These are phyloP conservation scores for Drosophila mauritiana DNA, from an alignment of 1,140 invertebrate species.

Conservation along the genomic window DNA sequence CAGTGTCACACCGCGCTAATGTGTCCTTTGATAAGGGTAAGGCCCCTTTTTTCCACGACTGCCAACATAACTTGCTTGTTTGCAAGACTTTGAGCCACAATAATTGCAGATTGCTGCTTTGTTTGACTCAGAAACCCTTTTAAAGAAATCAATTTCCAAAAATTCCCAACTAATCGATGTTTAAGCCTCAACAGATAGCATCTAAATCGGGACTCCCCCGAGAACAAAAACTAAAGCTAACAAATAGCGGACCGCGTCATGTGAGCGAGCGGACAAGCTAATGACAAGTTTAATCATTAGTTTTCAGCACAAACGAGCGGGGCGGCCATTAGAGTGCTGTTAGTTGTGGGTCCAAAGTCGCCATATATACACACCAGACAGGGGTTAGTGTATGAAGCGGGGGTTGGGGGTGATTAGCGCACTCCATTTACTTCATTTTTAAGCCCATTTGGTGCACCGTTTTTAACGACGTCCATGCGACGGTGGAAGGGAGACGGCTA, in stretches of 20 bases:
- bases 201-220: slow-evolving; percentile 3
- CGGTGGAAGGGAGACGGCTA: slow-evolving; percentile 40
- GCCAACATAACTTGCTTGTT: slow-evolving; percentile 28
- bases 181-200: background rate
- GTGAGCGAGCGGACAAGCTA: slow-evolving; percentile 25
- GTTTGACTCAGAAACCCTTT: no score
- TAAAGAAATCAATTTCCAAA: no score
- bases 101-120: background rate
- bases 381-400: slow-evolving; percentile 10
- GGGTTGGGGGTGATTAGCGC: slow-evolving; percentile 41
- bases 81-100: slow-evolving; percentile 8
- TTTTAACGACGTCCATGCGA: slow-evolving; percentile 52
- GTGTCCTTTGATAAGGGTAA: slow-evolving; percentile 39
- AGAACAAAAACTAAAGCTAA: slow-evolving; percentile 12
- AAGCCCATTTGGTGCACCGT: slow-evolving; percentile 65
- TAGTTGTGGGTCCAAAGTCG: background rate
- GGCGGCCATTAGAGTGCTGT: slow-evolving; percentile 36
- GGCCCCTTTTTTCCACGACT: slow-evolving; percentile 10
- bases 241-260: background rate
- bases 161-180: background rate
- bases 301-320: slow-evolving; percentile 36
- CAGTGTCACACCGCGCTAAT: slow-evolving; percentile 43
- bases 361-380: background rate
- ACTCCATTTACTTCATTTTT: slow-evolving; percentile 75
- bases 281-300: slow-evolving; percentile 48